phyloP scores from a whole-genome alignment of 64 coral and sea anemone genomes.

The Porites lutea region DNA sequence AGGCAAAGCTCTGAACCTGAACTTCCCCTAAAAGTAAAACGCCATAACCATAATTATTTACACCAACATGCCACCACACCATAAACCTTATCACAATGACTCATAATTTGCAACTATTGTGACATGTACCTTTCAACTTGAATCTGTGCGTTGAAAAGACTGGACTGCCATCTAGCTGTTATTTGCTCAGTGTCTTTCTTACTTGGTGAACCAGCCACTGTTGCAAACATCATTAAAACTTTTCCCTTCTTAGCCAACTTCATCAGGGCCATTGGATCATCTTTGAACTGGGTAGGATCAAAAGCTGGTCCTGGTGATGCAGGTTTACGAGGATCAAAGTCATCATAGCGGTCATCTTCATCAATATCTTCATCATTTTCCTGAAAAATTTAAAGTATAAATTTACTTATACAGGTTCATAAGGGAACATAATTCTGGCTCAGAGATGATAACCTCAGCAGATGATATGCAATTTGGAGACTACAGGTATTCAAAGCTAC shows the following conservation, averaged over 20 bases:
- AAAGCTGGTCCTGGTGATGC: conserved; percentile 47
- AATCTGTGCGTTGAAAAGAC: conserved; percentile 95
- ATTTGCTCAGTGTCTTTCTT: conserved; percentile 83
- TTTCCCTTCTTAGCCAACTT: conserved; percentile 95
- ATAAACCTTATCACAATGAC: too few species aligned
- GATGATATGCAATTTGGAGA: too few species aligned
- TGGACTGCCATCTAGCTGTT: conserved; percentile 87
- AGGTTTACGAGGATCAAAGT: conserved; percentile 85
- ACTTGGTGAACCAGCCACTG: conserved; percentile 73
- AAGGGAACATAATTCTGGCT: background rate
- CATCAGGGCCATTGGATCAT: conserved; percentile 85
- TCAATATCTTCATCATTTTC: conserved; percentile 97
- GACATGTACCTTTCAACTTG: conserved; percentile 84
- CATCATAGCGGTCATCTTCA: conserved; percentile 93
- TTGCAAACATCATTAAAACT: conserved; percentile 94
- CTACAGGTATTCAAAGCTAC: too few species aligned
- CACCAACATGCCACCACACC: too few species aligned
- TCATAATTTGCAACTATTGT: background rate
- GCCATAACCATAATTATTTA: too few species aligned
- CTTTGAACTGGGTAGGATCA: conserved; percentile 85
- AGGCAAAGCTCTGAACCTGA: too few species aligned
- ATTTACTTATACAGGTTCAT: background rate
- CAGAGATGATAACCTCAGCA: too few species aligned
- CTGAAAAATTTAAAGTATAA: conserved; percentile 7
- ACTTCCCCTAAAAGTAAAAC: too few species aligned